Evolutionary conservation across 2,888 invertebrate species (phyloP), one percentile per base, ranked within the genome.

Genomic region (Diabrotica balteata): DNA sequence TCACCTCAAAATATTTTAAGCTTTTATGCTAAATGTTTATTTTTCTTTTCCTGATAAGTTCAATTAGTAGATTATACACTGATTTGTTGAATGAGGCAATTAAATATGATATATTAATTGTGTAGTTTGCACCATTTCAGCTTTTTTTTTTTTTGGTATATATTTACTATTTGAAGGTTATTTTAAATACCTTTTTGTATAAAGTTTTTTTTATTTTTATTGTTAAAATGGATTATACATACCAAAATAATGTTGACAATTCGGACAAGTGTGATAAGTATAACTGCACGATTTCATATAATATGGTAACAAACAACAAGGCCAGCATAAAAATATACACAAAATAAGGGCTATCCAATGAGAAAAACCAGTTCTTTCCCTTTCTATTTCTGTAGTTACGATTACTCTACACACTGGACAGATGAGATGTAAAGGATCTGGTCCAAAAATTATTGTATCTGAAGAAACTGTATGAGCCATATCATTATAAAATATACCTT

Each of bases 311-410:
- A 84, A 68, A 66, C 83, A 83, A 71, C 83, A 84, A 0, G 84
- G 84, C 84, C 84, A 84, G 72, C 84, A 84, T 8, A 82, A 78
- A 67, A 80, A 83, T 7, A 84, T 59, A 69, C 82, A 84, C 60
- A 84, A 63, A n/a, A 80, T 76, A n/a, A 82, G 49, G 1, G 83
- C 83, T 5, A 81, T 75, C 61, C 82, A 72, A 70, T 84, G 83
- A 4, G 83, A 80, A 50, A 81, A 66, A 62, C 76, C 76, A 11
- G 83, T 81, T 68, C 81, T 66, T 67, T 80, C 78, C 5, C 76
- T 72, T 43, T 79, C 76, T 9, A 79, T 78, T 46, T 78, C 75
- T 0, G 83, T 84, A 42, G 81, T 72, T 8, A 83, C 79, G 5
- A 81, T 77, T 44, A 78, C 76, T 10, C 77, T 74, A 72, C 84